phyloP scores from a whole-genome alignment of 2,113 vertebrate genomes.

The Tyrannus savana region DNA sequence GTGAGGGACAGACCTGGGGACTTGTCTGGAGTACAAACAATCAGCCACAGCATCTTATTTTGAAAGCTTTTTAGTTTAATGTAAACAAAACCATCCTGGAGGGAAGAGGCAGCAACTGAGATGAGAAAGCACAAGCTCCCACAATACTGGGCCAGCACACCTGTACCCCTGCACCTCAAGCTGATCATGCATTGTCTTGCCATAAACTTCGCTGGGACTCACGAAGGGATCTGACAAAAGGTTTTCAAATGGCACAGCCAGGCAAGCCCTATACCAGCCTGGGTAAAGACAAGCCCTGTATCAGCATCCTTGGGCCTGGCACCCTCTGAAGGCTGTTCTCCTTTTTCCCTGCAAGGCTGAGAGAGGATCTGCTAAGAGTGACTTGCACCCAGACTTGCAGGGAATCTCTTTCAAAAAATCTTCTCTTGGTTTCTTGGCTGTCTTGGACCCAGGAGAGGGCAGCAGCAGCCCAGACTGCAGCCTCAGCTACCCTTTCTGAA shows the following conservation, averaged over 20 bases:
- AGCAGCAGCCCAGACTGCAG: constrained; percentile 43
- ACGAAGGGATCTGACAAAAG: background rate
- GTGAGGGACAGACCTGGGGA: background rate
- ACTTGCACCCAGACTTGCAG: background rate
- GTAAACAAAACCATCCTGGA: background rate
- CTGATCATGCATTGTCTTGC: background rate
- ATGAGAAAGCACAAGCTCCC: background rate
- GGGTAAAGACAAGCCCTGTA: background rate
- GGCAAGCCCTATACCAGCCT: background rate
- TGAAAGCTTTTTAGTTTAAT: background rate
- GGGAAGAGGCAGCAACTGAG: background rate
- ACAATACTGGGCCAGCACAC: background rate
- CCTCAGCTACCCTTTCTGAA: background rate
- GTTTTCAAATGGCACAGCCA: background rate
- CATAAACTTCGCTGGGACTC: too few relatives aligned
- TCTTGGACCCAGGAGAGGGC: constrained; percentile 65
- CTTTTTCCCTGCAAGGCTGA: background rate
- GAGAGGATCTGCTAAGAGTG: background rate
- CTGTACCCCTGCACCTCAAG: background rate
- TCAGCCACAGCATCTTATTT: fast-evolving
- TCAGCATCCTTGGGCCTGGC: background rate
- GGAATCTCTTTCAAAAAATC: background rate
- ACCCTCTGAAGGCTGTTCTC: fast-evolving
- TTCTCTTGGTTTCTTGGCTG: background rate
- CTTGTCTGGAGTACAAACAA: background rate